Evolutionary conservation across 37 sponge, comb jelly and placozoan species (phyloP).

Genomic region (Bolinopsis microptera): DNA sequence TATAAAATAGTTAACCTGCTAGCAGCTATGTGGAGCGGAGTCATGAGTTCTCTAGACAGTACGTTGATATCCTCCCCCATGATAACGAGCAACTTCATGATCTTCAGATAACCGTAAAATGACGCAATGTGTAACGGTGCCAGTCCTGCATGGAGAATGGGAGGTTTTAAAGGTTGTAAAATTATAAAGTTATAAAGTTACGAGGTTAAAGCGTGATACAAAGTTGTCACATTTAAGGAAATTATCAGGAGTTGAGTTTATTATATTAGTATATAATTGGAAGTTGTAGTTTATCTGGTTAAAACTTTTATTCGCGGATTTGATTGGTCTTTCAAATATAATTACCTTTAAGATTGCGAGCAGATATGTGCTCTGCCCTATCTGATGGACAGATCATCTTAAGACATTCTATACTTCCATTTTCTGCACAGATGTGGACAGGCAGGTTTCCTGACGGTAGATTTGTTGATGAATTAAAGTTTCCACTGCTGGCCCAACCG

Average conservation of each 20-base stretch:
- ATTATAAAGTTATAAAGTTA: too few relatives aligned
- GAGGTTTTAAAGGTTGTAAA: too few relatives aligned
- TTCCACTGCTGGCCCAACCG: neutral
- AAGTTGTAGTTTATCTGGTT: too few relatives aligned
- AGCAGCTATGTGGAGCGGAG: constrained; percentile 58
- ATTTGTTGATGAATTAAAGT: neutral
- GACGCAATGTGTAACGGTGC: constrained; percentile 27
- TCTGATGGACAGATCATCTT: constrained; percentile 37
- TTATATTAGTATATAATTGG: too few relatives aligned
- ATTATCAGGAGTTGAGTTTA: too few relatives aligned
- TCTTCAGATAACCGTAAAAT: neutral
- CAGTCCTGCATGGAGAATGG: constrained; percentile 4
- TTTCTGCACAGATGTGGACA: constrained; percentile 51
- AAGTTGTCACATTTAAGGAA: too few relatives aligned
- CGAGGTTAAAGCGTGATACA: too few relatives aligned
- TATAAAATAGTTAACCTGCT: neutral
- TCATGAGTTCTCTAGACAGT: neutral
- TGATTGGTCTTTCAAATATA: too few relatives aligned
- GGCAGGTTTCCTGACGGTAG: neutral
- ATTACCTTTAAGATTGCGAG: constrained; percentile 52
- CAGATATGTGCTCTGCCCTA: neutral
- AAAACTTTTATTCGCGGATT: too few relatives aligned
- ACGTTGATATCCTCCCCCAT: constrained; percentile 36
- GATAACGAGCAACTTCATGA: constrained; percentile 42
- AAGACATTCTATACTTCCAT: constrained; percentile 50